phyloP scores from a whole-genome alignment of 2,888 invertebrate species.

The Emmelina monodactyla region DNA sequence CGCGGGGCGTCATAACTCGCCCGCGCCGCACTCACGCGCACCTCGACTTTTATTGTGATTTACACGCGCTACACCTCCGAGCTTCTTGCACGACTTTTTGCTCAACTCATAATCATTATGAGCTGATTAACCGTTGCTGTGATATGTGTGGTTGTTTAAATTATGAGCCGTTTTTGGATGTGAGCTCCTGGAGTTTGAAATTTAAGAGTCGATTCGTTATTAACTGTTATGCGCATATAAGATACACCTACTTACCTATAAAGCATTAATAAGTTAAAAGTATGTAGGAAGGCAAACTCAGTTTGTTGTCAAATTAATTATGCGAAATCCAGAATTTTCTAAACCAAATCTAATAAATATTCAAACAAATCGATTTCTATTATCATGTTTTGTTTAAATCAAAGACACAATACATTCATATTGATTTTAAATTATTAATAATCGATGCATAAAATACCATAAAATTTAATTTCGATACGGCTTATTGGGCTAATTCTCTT shows the following conservation, averaged over 20 bases:
- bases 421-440: constrained; percentile 37
- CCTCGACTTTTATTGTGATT: constrained; percentile 61
- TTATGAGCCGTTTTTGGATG: no score
- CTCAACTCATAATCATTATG: not conserved
- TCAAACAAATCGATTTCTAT: not conserved
- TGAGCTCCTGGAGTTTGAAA: no score
- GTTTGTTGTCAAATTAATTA: no score
- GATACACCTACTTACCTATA: no score
- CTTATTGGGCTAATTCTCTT: constrained; percentile 48
- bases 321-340: no score
- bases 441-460: constrained; percentile 33
- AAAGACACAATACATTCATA: constrained; percentile 23
- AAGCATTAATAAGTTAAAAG: no score
- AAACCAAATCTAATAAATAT: not conserved
- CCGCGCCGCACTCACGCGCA: constrained; percentile 41
- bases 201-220: no score
- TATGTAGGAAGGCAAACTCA: no score
- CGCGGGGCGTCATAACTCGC: constrained; percentile 45
- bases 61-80: constrained; percentile 39
- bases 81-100: constrained; percentile 6
- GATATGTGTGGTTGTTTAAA: no score
- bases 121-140: not conserved
- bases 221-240: no score
- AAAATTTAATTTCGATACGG: constrained; percentile 35
- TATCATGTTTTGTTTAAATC: constrained; percentile 8